Evolutionary conservation across 2,888 invertebrate genomes (phyloP), one percentile per base, ranked within the genome.

Genomic region (Antheraea assamensis): DNA sequence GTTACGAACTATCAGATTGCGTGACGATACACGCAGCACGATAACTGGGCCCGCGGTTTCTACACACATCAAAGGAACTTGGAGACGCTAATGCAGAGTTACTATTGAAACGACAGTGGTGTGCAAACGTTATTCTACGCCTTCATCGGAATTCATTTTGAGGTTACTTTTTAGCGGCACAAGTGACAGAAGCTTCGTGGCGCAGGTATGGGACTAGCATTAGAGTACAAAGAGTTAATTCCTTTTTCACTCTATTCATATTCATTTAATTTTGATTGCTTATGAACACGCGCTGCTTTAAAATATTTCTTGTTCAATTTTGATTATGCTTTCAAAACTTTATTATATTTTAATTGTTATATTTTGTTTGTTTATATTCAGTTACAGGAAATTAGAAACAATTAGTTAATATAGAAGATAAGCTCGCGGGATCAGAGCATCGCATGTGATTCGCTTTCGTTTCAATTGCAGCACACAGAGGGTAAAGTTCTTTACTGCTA

Each of bases 401-500:
- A 73, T 13, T 92, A 66, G 30, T 72, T 0, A 75, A 77, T 1
- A 30, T 87, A 61, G 83, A 87, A 52, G 76, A 81, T 13, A 75
- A 61, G n/a, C 2, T 75, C 80, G 13, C 76, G 71, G 17, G 83
- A 85, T 0, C 81, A 81, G 55, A 76, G 68, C 61, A 72, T 74
- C 2, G 74, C 78, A 7, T 84, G 84, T 70, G 88, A 88, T 1
- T 72, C 81, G 0, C 78, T 90, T 17, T 75, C 80, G 0, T 31
- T 64, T 0, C 84, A 88, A 75, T 71, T 91, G 66, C 81, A 84
- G 52, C 84, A 87, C 35, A 77, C 83, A 0, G 83, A 89, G 83
- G 88, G 92, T 92, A 80, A 49, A 17, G 4, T 15, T 64, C 17
- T 64, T 64, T 55, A 7, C n/a, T 58, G 21, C 52, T 13, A 52